A percentile compares a stretch with the other conserved stretches of the same genome.
phyloP scores from a whole-genome alignment of 2,113 vertebrate species.

The Notothenia coriiceps region DNA sequence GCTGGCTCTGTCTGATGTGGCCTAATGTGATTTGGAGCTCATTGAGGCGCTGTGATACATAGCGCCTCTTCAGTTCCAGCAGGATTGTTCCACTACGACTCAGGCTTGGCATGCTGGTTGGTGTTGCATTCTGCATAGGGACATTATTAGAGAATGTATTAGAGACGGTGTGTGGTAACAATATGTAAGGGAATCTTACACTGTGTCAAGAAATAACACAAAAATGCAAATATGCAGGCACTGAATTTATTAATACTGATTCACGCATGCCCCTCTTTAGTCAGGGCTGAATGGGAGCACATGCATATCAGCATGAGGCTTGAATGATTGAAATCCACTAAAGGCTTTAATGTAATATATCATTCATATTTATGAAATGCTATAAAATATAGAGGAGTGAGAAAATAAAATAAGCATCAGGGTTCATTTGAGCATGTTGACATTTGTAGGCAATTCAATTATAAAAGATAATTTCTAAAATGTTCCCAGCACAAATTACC shows the following conservation, averaged over 20 bases:
- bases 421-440: not conserved
- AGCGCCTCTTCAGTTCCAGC: slow-evolving; percentile 76
- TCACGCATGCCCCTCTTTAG: slow-evolving; percentile 11
- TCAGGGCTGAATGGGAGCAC: slow-evolving; percentile 17
- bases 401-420: not conserved
- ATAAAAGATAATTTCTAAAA: not conserved
- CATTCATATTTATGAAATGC: slow-evolving; percentile 15
- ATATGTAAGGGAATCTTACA: not conserved
- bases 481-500: not conserved
- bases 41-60: slow-evolving; percentile 74
- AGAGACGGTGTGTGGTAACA: slow-evolving; percentile 12
- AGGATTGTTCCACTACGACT: slow-evolving; percentile 75
- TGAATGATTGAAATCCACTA: slow-evolving; percentile 14
- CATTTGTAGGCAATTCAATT: not conserved
- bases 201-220: not conserved
- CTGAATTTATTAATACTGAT: slow-evolving; percentile 4
- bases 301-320: slow-evolving; percentile 5
- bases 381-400: not conserved
- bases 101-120: slow-evolving; percentile 53
- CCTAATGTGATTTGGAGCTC: slow-evolving; percentile 77
- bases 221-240: slow-evolving; percentile 22
- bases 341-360: not conserved
- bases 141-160: slow-evolving; percentile 21
- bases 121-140: slow-evolving; percentile 45
- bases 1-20: slow-evolving; percentile 64